These are phyloP conservation scores for Pipistrellus pipistrellus DNA, from an alignment of 2,797 vertebrate species.

Conservation along the genomic window DNA sequence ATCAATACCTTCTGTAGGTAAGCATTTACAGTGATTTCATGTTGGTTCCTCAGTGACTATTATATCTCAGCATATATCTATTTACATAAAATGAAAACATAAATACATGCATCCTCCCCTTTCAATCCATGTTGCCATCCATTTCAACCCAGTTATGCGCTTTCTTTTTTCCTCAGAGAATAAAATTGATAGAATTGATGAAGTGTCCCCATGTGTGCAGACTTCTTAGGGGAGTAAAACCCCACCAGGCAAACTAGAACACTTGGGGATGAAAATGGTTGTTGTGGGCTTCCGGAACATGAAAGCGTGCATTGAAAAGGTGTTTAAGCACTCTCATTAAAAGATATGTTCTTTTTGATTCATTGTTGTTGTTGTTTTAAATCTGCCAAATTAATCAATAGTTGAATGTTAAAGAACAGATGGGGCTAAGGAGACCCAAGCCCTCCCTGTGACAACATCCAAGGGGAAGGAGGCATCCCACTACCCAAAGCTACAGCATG, in stretches of 20 bases:
- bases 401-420: constrained; percentile 29
- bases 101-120: not conserved
- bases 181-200: not conserved
- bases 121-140: constrained; percentile 4
- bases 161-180: constrained; percentile 20
- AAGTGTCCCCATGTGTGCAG: constrained; percentile 26
- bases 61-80: not conserved
- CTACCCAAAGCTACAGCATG: accelerated
- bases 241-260: not conserved
- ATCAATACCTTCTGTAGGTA: not conserved
- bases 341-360: constrained; percentile 72
- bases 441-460: not conserved
- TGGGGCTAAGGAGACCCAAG: not conserved
- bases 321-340: constrained; percentile 63
- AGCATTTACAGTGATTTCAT: constrained; percentile 55
- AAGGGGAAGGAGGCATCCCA: not conserved
- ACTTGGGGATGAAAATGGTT: constrained; percentile 62
- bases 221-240: constrained; percentile 43
- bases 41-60: constrained; percentile 54
- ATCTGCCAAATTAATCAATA: constrained; percentile 25
- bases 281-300: constrained; percentile 60
- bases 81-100: constrained; percentile 54
- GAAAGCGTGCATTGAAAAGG: constrained; percentile 53
- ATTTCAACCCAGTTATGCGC: constrained; percentile 37
- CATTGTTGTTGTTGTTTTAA: constrained; percentile 37